phyloP scores from a whole-genome alignment of 1,140 invertebrate genomes.

The Agrilus planipennis region DNA sequence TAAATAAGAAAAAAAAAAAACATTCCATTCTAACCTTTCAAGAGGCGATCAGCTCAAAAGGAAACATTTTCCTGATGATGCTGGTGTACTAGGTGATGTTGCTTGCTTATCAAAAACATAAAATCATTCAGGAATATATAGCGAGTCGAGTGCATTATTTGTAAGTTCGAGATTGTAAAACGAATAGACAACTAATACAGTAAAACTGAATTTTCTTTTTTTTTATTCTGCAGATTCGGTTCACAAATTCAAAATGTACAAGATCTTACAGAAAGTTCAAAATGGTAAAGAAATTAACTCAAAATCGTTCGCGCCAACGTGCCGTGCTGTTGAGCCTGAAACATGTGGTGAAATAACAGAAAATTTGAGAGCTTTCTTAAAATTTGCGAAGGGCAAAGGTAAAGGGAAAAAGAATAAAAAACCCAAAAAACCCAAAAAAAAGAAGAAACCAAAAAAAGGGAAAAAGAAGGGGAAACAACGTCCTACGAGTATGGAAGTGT shows the following conservation, averaged over 20 bases:
- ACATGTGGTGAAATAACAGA: background rate
- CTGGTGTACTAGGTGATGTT: too few relatives aligned
- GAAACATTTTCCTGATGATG: too few relatives aligned
- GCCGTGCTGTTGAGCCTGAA: background rate
- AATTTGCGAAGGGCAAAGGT: conserved; percentile 5
- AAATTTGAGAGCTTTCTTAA: conserved; percentile 1
- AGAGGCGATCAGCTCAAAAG: too few relatives aligned
- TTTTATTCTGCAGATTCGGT: conserved; percentile 7
- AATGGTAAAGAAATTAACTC: conserved; percentile 5
- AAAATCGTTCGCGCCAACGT: conserved; percentile 7
- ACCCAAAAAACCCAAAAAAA: conserved; percentile 3
- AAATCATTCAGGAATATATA: too few relatives aligned
- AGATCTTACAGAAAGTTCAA: conserved; percentile 2
- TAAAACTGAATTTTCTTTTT: background rate
- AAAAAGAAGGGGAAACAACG: conserved; percentile 2
- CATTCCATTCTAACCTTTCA: too few relatives aligned
- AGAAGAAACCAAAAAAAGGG: conserved; percentile 1
- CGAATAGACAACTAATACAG: too few relatives aligned
- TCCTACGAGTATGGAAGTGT: conserved; percentile 6
- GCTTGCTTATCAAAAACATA: too few relatives aligned
- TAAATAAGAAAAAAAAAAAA: too few relatives aligned
- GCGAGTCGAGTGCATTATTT: too few relatives aligned
- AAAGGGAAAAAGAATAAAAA: conserved; percentile 6
- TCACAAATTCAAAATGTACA: conserved; percentile 4
- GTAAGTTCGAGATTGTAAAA: too few relatives aligned